phyloP scores from a whole-genome alignment of 2,113 vertebrate species.

The Oceanodroma tethys region DNA sequence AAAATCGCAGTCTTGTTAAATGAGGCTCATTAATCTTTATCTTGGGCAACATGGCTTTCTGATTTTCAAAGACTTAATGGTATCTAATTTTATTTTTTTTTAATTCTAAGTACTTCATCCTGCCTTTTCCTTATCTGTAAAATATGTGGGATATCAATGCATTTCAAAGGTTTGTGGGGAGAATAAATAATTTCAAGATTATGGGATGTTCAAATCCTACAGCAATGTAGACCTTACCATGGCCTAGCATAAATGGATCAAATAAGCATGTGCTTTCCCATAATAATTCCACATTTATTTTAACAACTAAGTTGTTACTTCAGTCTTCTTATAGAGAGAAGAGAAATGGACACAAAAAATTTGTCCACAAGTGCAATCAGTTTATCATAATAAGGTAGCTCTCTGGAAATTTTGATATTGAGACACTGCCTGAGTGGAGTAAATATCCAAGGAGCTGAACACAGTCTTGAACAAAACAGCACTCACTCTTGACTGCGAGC shows the following conservation, averaged over 20 bases:
- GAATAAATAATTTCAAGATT: not conserved
- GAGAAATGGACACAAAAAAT: not conserved
- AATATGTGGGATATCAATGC: not conserved
- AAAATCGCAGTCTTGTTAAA: not conserved
- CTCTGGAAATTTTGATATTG: not conserved
- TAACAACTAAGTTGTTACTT: not conserved
- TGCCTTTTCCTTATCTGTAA: not conserved
- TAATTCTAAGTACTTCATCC: not conserved
- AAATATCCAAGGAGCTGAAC: not conserved
- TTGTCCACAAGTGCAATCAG: not conserved
- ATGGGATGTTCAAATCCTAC: not conserved
- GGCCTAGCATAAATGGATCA: not conserved
- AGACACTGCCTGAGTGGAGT: not conserved
- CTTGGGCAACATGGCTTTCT: not conserved
- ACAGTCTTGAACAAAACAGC: not conserved
- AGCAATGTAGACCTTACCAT: not conserved
- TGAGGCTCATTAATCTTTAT: not conserved
- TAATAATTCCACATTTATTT: not conserved
- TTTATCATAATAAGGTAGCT: not conserved
- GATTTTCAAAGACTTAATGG: not conserved
- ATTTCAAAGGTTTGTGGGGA: not conserved
- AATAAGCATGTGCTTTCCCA: not conserved
- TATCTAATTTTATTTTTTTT: not conserved
- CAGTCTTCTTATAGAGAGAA: not conserved
- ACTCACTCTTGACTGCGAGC: not conserved